Evolutionary conservation across 1,140 invertebrate genomes (phyloP), one percentile per base, ranked within the genome.

Genomic region (Thaumatotibia leucotreta): DNA sequence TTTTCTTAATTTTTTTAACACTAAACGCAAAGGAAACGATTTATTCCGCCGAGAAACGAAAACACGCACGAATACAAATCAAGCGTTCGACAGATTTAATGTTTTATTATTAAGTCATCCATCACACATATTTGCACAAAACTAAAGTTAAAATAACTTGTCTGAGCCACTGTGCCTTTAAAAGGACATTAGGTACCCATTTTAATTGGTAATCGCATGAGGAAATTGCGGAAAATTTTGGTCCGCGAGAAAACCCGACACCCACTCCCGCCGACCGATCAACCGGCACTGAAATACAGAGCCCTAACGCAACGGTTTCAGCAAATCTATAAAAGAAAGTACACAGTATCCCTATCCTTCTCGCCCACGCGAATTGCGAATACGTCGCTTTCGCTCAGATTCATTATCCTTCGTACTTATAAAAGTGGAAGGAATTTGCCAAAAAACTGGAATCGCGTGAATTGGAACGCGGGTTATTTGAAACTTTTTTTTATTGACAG

Each of bases 301-400:
- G n/a, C 52, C 72, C 78, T 77, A 84, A 78, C 72, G 73, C 72
- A 74, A 72, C 74, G 77, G 76, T 84, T 82, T 82, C 77, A 84
- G 80, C 78, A 86, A 82, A 88, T 88, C 85, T 85, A 88, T 88
- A 88, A 79, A 80, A 82, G 81, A 84, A 86, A 84, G 79, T 83
- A 86, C 80, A 82, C 77, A 79, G 71, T 76, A 68, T 64, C 27
- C 39, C 64, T 39, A 65, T 88, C 85, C 67, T 63, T 71, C 58
- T 88, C 77, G 64, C 63, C 61, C 68, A 14, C 0, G n/a, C 4
- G 23, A 23, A 23, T n/a, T 39, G 50, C 49, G 54, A 23, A 23
- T 69, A 67, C 33, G 1, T 27, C 67, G 39, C 17, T 78, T 79
- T 70, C 67, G 35, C 69, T 82, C 75, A 33, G 20, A 29, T 29